phyloP scores from a whole-genome alignment of 2,888 invertebrate species.

The Pecten maximus region DNA sequence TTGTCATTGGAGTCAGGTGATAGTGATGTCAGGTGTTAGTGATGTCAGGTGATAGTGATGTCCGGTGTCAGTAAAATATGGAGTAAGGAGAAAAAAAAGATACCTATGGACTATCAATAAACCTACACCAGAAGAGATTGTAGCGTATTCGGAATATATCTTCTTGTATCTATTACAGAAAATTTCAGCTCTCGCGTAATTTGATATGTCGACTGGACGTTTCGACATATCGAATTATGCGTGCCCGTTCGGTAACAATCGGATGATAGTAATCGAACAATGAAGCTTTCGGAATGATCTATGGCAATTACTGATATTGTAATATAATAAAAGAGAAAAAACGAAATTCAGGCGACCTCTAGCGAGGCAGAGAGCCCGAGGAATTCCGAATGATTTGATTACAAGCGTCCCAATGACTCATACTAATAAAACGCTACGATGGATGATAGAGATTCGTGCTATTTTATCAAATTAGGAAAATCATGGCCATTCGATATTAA shows the following conservation, averaged over 20 bases:
- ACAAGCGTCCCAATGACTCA: conserved; percentile 18
- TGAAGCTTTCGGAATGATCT: not conserved
- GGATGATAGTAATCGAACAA: not conserved
- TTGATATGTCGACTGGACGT: not conserved
- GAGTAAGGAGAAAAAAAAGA: no score
- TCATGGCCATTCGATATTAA: not conserved
- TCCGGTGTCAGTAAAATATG: no score
- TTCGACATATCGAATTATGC: not conserved
- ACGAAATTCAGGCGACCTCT: not conserved
- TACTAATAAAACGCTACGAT: not conserved
- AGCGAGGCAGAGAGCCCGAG: not conserved
- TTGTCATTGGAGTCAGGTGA: no score
- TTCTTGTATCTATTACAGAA: no score
- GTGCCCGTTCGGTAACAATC: not conserved
- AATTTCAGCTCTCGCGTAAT: not conserved
- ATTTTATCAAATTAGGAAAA: not conserved
- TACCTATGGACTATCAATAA: no score
- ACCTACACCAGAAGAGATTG: no score
- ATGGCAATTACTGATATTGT: not conserved
- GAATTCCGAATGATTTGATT: conserved; percentile 7
- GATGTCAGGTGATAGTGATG: no score
- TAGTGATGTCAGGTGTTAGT: no score
- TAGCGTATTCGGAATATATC: no score
- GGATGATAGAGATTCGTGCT: not conserved
- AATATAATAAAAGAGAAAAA: not conserved